Percentiles rank a stretch among this genome's conserved stretches.
Conservation (phyloP, 2,888 invertebrate genomes). For the Tetanocera ferruginea region DNA sequence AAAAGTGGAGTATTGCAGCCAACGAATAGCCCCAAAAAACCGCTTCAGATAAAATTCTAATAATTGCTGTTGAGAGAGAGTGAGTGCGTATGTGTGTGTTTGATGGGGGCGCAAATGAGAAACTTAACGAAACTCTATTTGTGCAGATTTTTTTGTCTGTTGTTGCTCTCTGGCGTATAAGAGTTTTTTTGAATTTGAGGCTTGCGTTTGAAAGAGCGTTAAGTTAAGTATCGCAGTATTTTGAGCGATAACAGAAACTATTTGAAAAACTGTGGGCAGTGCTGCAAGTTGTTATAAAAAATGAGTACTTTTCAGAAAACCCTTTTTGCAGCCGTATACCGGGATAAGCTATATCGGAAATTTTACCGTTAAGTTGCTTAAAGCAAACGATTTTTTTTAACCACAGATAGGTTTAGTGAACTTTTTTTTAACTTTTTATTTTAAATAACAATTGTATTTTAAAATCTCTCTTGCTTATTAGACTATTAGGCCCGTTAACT, state of each 20-base stretch:
- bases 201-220: neutral
- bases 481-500: too few species aligned
- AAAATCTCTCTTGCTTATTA: too few species aligned
- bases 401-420: too few species aligned
- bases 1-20: neutral
- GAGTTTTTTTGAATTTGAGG: neutral
- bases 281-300: neutral
- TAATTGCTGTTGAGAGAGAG: neutral
- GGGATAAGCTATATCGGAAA: neutral
- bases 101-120: neutral
- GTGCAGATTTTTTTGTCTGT: neutral
- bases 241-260: neutral
- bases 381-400: neutral
- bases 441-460: too few species aligned
- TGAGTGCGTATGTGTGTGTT: neutral
- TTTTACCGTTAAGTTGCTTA: too few species aligned
- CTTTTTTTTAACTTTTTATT: too few species aligned
- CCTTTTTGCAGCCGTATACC: neutral
- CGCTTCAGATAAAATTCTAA: too few species aligned
- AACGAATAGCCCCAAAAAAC: neutral
- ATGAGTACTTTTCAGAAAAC: too few species aligned
- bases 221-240: neutral
- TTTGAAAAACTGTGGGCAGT: neutral
- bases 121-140: neutral
- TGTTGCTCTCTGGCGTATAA: neutral